phyloP scores from a whole-genome alignment of 2,888 invertebrate species.

The Ophion ventricosus region DNA sequence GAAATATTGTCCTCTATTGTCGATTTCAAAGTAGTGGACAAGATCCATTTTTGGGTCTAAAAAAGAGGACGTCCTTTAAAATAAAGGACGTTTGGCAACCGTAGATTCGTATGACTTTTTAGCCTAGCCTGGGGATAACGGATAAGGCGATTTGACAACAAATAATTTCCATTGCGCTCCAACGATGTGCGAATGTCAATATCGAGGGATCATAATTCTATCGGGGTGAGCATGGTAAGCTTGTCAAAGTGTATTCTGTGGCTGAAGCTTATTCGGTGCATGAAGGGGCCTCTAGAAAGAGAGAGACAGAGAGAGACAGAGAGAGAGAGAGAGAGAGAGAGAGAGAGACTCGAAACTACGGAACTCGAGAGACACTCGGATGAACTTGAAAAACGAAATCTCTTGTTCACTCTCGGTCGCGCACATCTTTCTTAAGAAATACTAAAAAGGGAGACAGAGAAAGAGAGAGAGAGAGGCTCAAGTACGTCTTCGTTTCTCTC shows the following conservation, averaged over 20 bases:
- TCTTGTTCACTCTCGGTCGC: conserved; percentile 54
- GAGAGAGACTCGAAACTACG: conserved; percentile 50
- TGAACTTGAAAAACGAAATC: conserved; percentile 61
- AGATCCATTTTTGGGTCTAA: too few species aligned
- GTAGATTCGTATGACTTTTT: background rate
- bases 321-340: conserved; percentile 38
- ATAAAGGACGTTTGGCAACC: too few species aligned
- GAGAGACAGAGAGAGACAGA: conserved; percentile 27
- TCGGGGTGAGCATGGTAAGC: conserved; percentile 2
- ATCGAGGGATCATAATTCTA: conserved; percentile 21
- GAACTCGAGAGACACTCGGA: conserved; percentile 58
- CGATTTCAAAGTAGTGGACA: too few species aligned
- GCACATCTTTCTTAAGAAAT: conserved; percentile 49
- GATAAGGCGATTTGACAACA: background rate
- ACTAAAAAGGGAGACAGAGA: background rate
- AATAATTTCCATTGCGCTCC: background rate
- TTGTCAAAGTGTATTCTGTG: conserved; percentile 24
- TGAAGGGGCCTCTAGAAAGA: conserved; percentile 46
- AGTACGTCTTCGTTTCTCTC: conserved; percentile 31
- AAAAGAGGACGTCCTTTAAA: too few species aligned
- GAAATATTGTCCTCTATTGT: too few species aligned
- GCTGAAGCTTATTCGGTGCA: conserved; percentile 27
- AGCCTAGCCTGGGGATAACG: background rate
- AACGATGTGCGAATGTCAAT: background rate
- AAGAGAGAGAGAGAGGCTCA: background rate